Evolutionary conservation across 2,888 invertebrate genomes (phyloP).

Genomic region (Himalopsyche tibetana): DNA sequence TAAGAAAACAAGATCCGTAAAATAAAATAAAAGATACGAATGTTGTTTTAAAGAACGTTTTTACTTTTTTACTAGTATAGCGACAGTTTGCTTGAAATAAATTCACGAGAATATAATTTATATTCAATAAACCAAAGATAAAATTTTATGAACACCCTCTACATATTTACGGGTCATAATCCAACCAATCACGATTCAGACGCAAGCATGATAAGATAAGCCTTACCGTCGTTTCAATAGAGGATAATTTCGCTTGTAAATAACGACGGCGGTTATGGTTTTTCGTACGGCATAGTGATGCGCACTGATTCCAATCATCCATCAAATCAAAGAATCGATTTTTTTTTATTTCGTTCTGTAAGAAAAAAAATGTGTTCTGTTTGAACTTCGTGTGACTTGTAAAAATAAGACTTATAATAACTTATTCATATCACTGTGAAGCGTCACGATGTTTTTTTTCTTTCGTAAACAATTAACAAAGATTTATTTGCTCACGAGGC

Average conservation of each 20-base stretch:
- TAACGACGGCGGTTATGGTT: background rate
- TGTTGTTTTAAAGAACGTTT: too few species aligned
- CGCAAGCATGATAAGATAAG: background rate
- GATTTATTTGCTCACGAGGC: conserved; percentile 55
- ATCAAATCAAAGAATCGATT: conserved; percentile 56
- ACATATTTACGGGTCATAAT: conserved; percentile 45
- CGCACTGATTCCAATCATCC: conserved; percentile 59
- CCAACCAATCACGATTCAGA: conserved; percentile 20
- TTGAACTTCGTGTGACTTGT: conserved; percentile 54
- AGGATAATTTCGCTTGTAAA: conserved; percentile 1
- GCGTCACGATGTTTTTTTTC: conserved; percentile 58
- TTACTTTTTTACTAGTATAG: background rate
- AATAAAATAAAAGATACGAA: too few species aligned
- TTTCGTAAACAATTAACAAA: conserved; percentile 59
- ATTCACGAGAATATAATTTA: background rate
- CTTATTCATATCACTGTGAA: conserved; percentile 60
- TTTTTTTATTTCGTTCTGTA: conserved; percentile 41
- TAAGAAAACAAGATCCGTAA: too few species aligned
- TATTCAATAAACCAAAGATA: conserved; percentile 48
- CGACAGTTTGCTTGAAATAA: background rate
- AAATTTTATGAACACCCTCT: conserved; percentile 54
- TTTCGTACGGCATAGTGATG: conserved; percentile 48
- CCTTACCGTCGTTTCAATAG: background rate
- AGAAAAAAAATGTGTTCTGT: conserved; percentile 39
- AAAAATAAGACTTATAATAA: conserved; percentile 53